Evolutionary conservation across 2,888 invertebrate genomes (phyloP).

Genomic region (Cataglyphis rosenhaueri): DNA sequence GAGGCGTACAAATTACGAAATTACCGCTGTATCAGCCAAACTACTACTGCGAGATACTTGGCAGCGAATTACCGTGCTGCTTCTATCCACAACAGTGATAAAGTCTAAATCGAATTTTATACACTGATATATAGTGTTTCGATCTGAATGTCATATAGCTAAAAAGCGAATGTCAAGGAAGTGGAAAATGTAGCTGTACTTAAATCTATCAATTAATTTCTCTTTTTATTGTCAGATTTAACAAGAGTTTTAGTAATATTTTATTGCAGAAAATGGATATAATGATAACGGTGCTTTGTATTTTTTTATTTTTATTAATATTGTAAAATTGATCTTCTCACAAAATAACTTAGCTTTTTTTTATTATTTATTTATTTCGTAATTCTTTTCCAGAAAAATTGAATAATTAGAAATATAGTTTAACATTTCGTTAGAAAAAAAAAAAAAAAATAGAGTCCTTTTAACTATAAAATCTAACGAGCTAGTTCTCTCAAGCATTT

Average conservation of each 20-base stretch:
- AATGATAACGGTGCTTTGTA: neutral
- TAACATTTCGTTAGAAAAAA: neutral
- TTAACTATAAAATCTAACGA: neutral
- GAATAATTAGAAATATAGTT: neutral
- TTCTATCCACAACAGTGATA: conserved; percentile 26
- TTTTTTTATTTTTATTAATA: neutral
- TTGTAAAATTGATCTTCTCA: neutral
- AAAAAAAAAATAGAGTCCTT: neutral
- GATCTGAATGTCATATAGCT: neutral
- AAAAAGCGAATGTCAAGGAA: neutral
- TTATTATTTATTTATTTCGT: neutral
- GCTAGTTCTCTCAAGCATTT: neutral
- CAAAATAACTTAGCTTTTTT: neutral
- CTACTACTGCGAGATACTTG: conserved; percentile 47
- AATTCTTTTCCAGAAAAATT: neutral
- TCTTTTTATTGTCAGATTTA: neutral
- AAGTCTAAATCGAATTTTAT: conserved; percentile 38
- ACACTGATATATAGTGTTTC: conserved; percentile 36
- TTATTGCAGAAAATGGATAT: neutral
- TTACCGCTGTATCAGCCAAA: conserved; percentile 64
- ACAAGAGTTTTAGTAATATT: neutral
- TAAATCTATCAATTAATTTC: neutral
- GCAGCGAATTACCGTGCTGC: conserved; percentile 55
- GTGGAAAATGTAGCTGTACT: neutral
- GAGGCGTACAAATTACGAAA: conserved; percentile 68